Evolutionary conservation across 2,113 vertebrate species (phyloP), one percentile per base, ranked within the genome.

Genomic region (Dendropsophus ebraccatus): DNA sequence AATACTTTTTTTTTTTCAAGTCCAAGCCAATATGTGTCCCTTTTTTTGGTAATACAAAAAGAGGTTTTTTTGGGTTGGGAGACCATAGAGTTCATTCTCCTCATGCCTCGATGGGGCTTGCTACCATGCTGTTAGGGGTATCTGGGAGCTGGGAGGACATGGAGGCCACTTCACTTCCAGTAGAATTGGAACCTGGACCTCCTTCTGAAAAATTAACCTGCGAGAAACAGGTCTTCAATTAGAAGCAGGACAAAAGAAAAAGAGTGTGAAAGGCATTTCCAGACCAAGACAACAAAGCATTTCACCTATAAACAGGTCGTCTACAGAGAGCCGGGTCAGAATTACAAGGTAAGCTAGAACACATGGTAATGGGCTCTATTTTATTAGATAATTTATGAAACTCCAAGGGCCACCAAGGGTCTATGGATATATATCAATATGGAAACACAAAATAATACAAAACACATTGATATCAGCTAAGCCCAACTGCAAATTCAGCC

Each of bases 81-180:
- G 91, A 80, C 87, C 90, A 90, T 88, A 89, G 89, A 91, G 91
- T 90, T 90, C 92, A 89, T 87, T 90, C 91, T 89, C 91, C 93
- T 97, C 95, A 99, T 91, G 98, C 97, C 92, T 99, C 98, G 90
- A 99, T 98, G 84, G 98, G 98, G 92, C 98, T 99, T 90, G 98
- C 97, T 88, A 98, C 97, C 98, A 99, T 99, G 95, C 98, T 99
- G 96, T 99, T 99, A 56, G 98, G 98, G 80, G 98, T 99, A 89
- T 99, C 98, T 90, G 97, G 98, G 89, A 99, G 97, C 90, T 99
- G 98, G 62, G 98, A 99, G 88, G 98, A 98, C 97, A 99, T 99
- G 67, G 98, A 99, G 37, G 97, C 97, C 88, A 98, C 97, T 93
- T 99, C 97, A 91, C 98, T 99, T 93, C 97, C 98, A 81, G 97